Conservation (phyloP, 2,888 invertebrate genomes). For the Drosophila recens region DNA sequence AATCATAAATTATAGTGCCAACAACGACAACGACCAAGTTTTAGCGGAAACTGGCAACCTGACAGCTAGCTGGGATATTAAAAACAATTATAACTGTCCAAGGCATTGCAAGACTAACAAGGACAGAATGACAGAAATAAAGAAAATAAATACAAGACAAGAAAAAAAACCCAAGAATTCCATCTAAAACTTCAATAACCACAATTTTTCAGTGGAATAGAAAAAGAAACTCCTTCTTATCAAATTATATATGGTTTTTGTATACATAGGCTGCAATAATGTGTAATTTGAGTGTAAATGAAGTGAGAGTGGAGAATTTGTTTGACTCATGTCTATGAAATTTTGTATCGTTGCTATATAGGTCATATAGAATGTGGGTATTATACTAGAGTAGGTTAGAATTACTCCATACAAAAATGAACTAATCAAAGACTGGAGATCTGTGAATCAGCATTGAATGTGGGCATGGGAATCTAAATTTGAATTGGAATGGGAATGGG, state of each 20-base stretch:
- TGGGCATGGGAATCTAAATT: conserved; percentile 18
- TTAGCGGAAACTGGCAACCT: conserved; percentile 55
- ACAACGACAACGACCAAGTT: conserved; percentile 32
- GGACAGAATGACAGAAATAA: not conserved
- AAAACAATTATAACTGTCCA: conserved; percentile 53
- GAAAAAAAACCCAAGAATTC: not conserved
- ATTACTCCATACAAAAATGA: not conserved
- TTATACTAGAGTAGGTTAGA: conserved; percentile 2
- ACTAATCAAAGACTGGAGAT: conserved; percentile 5
- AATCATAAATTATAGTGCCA: conserved; percentile 60
- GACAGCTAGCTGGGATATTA: conserved; percentile 44
- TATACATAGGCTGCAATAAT: not conserved
- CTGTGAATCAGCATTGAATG: conserved; percentile 27
- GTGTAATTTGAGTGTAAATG: conserved; percentile 2
- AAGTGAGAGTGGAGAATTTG: not conserved
- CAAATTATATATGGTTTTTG: conserved; percentile 13
- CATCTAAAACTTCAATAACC: not conserved
- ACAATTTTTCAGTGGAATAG: not conserved
- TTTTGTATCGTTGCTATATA: not conserved
- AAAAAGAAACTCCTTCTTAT: too few species aligned
- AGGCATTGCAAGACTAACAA: not conserved
- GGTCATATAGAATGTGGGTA: conserved; percentile 23
- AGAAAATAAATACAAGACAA: not conserved
- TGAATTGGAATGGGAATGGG: conserved; percentile 1
- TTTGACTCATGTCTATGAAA: conserved; percentile 13